These are phyloP conservation scores for Fopius arisanus DNA, from an alignment of 1,140 invertebrate genomes.

Conservation along the genomic window DNA sequence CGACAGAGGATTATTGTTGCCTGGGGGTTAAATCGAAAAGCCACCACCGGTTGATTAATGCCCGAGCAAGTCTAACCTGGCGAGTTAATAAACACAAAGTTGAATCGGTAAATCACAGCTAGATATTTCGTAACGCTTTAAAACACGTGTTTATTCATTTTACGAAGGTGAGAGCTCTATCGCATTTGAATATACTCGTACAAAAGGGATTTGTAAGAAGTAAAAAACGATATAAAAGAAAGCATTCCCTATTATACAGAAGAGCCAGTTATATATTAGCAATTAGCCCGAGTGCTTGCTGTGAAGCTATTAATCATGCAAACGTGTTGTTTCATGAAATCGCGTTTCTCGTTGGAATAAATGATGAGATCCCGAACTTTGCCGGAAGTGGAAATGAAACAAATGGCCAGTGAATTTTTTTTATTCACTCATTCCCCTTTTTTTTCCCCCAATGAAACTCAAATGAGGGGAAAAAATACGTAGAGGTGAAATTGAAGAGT, in stretches of 20 bases:
- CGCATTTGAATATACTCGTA: background rate
- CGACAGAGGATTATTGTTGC: background rate
- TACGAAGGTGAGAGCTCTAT: background rate
- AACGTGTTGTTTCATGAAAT: constrained; percentile 9
- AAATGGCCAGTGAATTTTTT: background rate
- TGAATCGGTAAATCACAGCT: constrained; percentile 3
- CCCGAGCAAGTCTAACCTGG: background rate
- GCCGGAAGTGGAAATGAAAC: background rate
- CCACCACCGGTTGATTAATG: background rate
- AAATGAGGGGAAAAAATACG: too few relatives aligned
- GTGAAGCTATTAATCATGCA: background rate
- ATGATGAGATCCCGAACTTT: constrained; percentile 10
- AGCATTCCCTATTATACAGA: background rate
- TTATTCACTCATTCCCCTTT: background rate
- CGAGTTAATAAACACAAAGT: constrained; percentile 3
- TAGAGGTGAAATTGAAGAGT: too few relatives aligned
- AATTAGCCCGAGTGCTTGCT: constrained; percentile 11
- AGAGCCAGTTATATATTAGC: constrained; percentile 3
- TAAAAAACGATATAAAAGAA: background rate
- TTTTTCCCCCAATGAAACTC: background rate
- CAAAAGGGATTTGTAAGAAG: background rate
- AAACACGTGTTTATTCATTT: constrained; percentile 7
- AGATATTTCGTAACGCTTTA: constrained; percentile 9
- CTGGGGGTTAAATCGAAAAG: background rate
- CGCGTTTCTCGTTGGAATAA: background rate